Base-by-base conservation (phyloP, 2,888 invertebrate genomes). In the Macropis europaea region DNA sequence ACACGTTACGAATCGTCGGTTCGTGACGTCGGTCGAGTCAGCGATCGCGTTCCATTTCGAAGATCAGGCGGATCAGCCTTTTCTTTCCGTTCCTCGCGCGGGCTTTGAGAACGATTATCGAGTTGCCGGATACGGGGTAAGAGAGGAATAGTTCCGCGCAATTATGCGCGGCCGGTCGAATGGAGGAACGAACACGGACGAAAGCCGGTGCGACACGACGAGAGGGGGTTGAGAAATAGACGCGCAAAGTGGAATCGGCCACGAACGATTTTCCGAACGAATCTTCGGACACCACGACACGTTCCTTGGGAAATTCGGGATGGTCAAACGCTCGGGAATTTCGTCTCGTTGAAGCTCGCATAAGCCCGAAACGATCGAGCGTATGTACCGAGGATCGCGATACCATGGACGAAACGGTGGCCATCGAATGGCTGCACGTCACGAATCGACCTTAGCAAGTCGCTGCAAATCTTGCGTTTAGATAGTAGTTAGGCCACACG, bases 1-100 rank as follows among this genome's bases (percentile, higher is more conserved):
- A 43, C 67, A 52, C 74, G 76, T 73, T 73, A 64, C 77, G 73
- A 76, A 76, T 79, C 50, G 72, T 81, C 77, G 78, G 78, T 77
- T 76, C 75, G 82, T 74, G 75, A 62, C 69, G 75, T 62, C 22
- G 42, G 19, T 45, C 30, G 45, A 54, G n/a, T 63, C 53, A 53
- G 45, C 40, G 61, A 53, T 61, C 71, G 61, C 38, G 61, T 53
- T 71, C 45, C 47, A 40, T 63, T 57, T 38, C 32, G 68, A 32
- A 11, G 24, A 32, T 48, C 17, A 28, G 19, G 56, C 32, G 30
- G 72, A 38, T 66, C 66, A 63, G 40, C 52, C 59, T 66, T 69
- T 73, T 75, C 64, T 70, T 77, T 50, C 40, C 53, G 50, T 66
- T 76, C 62, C 76, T 76, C 50, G 53, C 67, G 32, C 57, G 53